Conservation (phyloP, 1,140 invertebrate species). For the Phymorhynchus buccinoides region DNA sequence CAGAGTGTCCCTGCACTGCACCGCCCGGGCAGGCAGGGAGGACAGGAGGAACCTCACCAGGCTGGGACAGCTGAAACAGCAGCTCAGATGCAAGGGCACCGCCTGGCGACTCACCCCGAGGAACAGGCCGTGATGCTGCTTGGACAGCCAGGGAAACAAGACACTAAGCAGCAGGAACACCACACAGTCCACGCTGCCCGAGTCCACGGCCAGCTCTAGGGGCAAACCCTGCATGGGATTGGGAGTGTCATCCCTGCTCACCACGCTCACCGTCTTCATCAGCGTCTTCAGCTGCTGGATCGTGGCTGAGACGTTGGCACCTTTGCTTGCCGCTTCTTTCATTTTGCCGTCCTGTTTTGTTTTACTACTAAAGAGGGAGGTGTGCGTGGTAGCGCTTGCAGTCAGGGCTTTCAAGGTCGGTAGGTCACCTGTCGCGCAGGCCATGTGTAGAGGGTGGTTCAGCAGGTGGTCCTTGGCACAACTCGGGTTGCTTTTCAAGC, state of each 20-base stretch:
- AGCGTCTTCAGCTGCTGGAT: background rate
- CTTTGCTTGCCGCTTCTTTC: no score
- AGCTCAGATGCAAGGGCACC: background rate
- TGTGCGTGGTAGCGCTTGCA: no score
- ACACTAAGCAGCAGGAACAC: background rate
- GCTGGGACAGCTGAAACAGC: constrained; percentile 5
- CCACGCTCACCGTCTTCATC: background rate
- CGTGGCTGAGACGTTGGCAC: background rate
- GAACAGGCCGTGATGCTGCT: background rate
- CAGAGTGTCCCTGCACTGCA: background rate
- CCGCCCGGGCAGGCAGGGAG: background rate
- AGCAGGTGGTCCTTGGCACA: background rate
- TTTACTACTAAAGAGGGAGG: no score
- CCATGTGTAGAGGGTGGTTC: constrained; percentile 11
- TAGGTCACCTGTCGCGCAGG: background rate
- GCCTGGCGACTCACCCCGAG: background rate
- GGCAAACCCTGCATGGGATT: background rate
- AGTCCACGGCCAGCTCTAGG: background rate
- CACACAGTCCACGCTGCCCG: background rate
- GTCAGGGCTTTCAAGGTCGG: background rate
- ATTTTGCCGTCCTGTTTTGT: no score
- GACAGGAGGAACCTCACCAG: constrained; percentile 7
- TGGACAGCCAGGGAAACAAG: background rate
- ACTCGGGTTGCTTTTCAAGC: no score
- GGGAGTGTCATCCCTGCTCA: background rate